Base-by-base conservation (phyloP, 2,888 invertebrate genomes). In the Brachypterus glaber region DNA sequence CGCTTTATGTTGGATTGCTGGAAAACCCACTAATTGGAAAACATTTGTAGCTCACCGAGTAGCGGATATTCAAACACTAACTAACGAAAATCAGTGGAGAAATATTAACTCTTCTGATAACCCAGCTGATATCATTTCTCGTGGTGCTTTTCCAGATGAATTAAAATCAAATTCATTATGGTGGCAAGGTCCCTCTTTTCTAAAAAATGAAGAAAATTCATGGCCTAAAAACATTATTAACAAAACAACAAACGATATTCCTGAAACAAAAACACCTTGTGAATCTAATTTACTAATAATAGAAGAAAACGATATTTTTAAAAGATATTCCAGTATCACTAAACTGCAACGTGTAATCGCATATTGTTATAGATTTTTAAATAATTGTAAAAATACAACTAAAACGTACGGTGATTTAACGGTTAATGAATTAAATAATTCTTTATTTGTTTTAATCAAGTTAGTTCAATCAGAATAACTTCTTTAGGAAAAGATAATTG, bases 51-150 rank as follows among this genome's bases (percentile, higher is more conserved):
- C 21, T n/a, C 8, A 33, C 15, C 14, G 33, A 14, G 15, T 14
- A 7, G 7, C 24, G 3, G 13, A 33, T 2, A 33, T 33, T 5
- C 24, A 12, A 4, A 7, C n/a, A 15, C 9, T 25, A 13, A 25
- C 7, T 15, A 48, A 14, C 15, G 29, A 11, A 16, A 17, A 5
- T 30, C 46, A n/a, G 42, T 40, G 26, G 34, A 13, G 11, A 11
- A 25, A 34, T 15, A 17, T 34, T 9, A n/a, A n/a, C 18, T 31
- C 31, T 7, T 8, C n/a, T 4, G n/a, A 17, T 13, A 34, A 34
- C 16, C 34, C 26, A 24, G 34, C 34, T 4, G 34, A 26, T n/a
- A 7, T 25, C 16, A 14, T 34, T 12, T 24, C 34, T 7, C 11
- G 33, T 9, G 33, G 33, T n/a, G 16, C 15, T n/a, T 13, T 13